Percentiles rank a stretch among this genome's conserved stretches.
phyloP scores from a whole-genome alignment of 1,140 invertebrate species.

The Philopotamus ludificatus region DNA sequence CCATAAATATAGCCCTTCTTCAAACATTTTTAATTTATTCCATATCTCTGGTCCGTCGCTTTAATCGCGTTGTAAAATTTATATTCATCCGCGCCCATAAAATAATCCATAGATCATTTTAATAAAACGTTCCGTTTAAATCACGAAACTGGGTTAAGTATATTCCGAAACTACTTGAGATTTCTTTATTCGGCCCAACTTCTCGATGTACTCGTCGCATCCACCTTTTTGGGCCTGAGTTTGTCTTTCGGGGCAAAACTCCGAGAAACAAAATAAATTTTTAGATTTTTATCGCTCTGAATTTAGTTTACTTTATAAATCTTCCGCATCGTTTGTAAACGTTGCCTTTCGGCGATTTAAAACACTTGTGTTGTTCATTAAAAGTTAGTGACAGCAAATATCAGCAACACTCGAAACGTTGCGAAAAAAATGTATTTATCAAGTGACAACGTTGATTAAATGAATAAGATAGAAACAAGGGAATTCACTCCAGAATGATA shows the following conservation, averaged over 20 bases:
- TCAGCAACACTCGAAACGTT: not conserved
- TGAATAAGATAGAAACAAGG: not conserved
- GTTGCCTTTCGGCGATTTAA: constrained; percentile 15
- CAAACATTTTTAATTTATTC: constrained; percentile 8
- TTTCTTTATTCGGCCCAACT: too few relatives aligned
- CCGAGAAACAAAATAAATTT: constrained; percentile 9
- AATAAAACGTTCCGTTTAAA: too few relatives aligned
- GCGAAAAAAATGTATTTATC: constrained; percentile 1
- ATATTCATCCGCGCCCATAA: too few relatives aligned
- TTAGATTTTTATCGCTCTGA: constrained; percentile 10
- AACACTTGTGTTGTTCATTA: constrained; percentile 22
- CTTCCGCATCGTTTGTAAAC: constrained; percentile 10
- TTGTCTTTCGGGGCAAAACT: not conserved
- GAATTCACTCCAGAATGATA: too few relatives aligned
- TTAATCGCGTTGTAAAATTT: too few relatives aligned
- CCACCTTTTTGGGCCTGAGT: not conserved
- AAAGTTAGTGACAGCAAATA: constrained; percentile 9
- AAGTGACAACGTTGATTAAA: not conserved
- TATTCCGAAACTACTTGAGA: too few relatives aligned
- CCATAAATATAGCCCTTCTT: constrained; percentile 9
- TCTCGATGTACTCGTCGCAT: not conserved
- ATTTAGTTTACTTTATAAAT: constrained; percentile 15
- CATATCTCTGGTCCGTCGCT: too few relatives aligned
- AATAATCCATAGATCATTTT: too few relatives aligned
- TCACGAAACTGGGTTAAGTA: too few relatives aligned